These are phyloP conservation scores for Drosophila jambulina DNA, from an alignment of 1,140 invertebrate genomes.

Conservation along the genomic window DNA sequence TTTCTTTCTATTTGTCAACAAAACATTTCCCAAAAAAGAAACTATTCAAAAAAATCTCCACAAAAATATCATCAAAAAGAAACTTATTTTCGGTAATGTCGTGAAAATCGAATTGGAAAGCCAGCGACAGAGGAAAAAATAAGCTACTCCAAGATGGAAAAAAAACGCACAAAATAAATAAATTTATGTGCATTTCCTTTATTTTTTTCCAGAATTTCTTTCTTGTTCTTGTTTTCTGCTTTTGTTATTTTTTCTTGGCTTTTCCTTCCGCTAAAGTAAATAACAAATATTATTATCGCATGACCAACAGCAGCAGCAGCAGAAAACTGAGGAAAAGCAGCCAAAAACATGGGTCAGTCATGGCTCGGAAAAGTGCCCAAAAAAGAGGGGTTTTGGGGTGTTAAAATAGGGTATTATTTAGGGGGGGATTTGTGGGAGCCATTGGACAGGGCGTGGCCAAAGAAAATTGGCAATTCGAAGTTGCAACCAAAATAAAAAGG, in stretches of 20 bases:
- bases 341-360: slow-evolving; percentile 25
- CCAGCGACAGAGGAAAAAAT: background rate
- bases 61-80: slow-evolving; percentile 13
- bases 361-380: background rate
- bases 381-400: background rate
- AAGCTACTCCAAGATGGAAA: background rate
- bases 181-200: slow-evolving; percentile 85
- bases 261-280: slow-evolving; percentile 84
- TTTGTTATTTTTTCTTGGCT: slow-evolving; percentile 30
- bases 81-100: slow-evolving; percentile 30
- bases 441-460: slow-evolving; percentile 24
- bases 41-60: background rate
- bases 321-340: slow-evolving; percentile 34
- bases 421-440: slow-evolving; percentile 4
- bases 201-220: slow-evolving; percentile 33
- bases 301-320: slow-evolving; percentile 51
- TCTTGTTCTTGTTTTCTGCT: slow-evolving; percentile 24
- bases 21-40: background rate
- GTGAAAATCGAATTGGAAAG: slow-evolving; percentile 29
- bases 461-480: slow-evolving; percentile 40
- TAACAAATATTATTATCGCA: slow-evolving; percentile 85
- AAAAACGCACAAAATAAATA: slow-evolving; percentile 65
- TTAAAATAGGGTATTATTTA: slow-evolving; percentile 1
- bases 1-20: slow-evolving; percentile 10
- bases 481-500: background rate